Evolutionary conservation across 2,888 invertebrate genomes (phyloP), one percentile per base, ranked within the genome.

Genomic region (Eristalinus sepulchralis): DNA sequence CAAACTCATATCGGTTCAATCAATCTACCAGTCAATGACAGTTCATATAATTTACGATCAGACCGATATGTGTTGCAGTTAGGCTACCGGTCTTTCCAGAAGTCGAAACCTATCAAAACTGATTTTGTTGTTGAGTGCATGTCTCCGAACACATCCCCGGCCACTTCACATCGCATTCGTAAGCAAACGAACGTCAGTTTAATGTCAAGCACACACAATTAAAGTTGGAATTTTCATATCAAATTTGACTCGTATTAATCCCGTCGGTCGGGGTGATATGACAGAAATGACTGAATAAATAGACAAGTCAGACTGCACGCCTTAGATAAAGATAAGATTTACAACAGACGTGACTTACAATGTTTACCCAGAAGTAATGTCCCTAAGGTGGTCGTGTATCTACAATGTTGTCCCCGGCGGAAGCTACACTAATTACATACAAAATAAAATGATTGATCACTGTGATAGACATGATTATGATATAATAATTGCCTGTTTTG

Each of bases 41-140:
- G 82, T 77, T 77, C 68, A 77, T 68, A 77, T 77, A 82, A 85
- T 82, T 85, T 82, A 85, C 70, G 64, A 81, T 67, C 75, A 55
- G 11, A 24, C 11, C 27, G 33, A 67, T 83, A 83, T 27, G 13
- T 36, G 39, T 36, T 80, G 67, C 57, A 72, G 72, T 85, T 77
- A 64, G 77, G 64, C 85, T 85, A 82, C 85, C 77, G 85, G 84
- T 84, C 63, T 73, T 77, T 85, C 81, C 47, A 76, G 67, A 80
- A 76, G 62, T 17, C 39, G 3, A 57, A 57, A 47, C 17, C 47
- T 9, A 47, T 47, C 47, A 47, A 47, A 47, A 17, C 17, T 47
- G 57, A 57, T 57, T 57, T 27, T 63, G 13, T 53, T 20, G 55
- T 17, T 31, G 34, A 62, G 47, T 64, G n/a, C 53, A 33, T 60